These are phyloP conservation scores for Scalopus aquaticus DNA, from an alignment of 2,113 vertebrate species.

Conservation along the genomic window DNA sequence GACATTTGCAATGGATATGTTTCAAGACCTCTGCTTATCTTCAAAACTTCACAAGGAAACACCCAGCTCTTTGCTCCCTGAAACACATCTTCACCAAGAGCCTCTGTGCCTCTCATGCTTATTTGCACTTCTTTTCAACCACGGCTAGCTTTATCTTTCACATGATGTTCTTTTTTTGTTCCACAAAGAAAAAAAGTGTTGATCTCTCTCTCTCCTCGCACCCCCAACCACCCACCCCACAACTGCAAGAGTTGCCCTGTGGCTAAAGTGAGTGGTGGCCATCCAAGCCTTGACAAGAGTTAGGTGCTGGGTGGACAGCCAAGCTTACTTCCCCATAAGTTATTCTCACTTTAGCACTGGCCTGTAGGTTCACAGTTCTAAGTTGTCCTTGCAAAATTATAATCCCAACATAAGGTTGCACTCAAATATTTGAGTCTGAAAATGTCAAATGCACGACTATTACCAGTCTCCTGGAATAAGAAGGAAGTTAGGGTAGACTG, in stretches of 20 bases:
- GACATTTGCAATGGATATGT: neutral
- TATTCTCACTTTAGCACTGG: neutral
- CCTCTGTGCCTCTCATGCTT: neutral
- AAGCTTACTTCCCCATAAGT: neutral
- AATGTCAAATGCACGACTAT: neutral
- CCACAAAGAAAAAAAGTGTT: neutral
- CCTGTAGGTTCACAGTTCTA: neutral
- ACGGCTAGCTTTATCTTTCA: neutral
- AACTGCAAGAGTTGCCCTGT: too few species aligned
- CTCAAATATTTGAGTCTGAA: neutral
- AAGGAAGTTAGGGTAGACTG: too few species aligned
- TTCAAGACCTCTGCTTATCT: neutral
- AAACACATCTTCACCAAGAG: neutral
- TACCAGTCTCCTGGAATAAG: neutral
- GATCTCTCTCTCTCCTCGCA: neutral
- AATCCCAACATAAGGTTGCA: neutral
- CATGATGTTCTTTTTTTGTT: neutral
- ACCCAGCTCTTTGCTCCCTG: neutral
- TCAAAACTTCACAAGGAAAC: neutral
- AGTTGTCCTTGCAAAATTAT: neutral
- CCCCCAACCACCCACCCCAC: neutral
- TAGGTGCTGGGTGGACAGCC: neutral
- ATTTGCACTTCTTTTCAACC: neutral
- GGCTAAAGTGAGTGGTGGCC: neutral
- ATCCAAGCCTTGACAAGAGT: neutral